Base-by-base conservation (phyloP, 2,888 invertebrate genomes). In the Schizaphis graminum region DNA sequence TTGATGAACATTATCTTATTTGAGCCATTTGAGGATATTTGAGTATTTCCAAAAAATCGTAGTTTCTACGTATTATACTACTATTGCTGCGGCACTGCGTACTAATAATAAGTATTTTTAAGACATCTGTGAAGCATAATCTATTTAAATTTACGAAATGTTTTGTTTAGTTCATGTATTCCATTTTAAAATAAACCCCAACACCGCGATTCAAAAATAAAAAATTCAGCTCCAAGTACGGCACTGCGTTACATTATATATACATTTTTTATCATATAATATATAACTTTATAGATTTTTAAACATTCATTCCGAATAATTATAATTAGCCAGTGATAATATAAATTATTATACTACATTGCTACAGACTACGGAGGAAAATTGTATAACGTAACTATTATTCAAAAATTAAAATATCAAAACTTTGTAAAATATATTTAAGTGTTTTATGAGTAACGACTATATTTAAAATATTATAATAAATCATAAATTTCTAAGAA, bases 381-480 rank as follows among this genome's bases (percentile, higher is more conserved):
- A 77, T 24, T 77, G 8, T 77, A 77, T 21, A 77, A 35, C 35
- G 8, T 77, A 77, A 77, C 21, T 77, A 35, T 35, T 77, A 21
- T 77, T 77, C 1, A 77, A 77, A 67, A 77, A 35, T n/a, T 77
- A 77, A 21, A 77, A 77, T 35, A 21, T 77, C 35, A 35, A 77
- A 77, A 77, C 35, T 77, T 77, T 35, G 26, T 77, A 35, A 77
- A 77, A 77, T 77, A 35, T 77, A 77, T 35, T 86, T 0, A 86
- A 86, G 44, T 47, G 47, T 86, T 47, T 86, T 47, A 13, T 86
- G 86, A 86, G 86, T 28, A 28, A 89, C 7, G 44, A 88, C 24
- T 61, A 26, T 57, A 89, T 89, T 49, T 49, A 77, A 35, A 90
- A 67, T 77, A 86, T 86, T 86, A 86, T 77, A 16, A 44, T 89